Evolutionary conservation across 2,888 invertebrate species (phyloP), one percentile per base, ranked within the genome.

Genomic region (Strigamia crassipes): DNA sequence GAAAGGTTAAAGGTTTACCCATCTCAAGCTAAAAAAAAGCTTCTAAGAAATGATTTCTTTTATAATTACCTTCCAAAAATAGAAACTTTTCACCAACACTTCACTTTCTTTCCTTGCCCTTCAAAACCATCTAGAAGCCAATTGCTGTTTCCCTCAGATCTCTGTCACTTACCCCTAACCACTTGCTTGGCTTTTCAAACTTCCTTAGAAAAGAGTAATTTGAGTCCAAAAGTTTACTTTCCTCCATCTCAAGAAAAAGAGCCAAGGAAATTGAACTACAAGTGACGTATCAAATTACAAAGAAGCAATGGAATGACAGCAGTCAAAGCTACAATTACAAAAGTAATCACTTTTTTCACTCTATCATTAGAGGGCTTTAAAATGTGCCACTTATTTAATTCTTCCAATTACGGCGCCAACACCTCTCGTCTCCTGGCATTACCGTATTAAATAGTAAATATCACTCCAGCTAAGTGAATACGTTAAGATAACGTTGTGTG

Each of bases 41-140:
- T 61, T 61, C 18, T 10, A 61, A 61, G 61, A 61, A 61, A 61
- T 61, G 34, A 34, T 34, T 18, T 12, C 61, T 61, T 61, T 61
- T n/a, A 61, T 61, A 46, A 46, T 46, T 61, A 23, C 61, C n/a
- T 61, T 61, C 61, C 18, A 21, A 61, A 61, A 61, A 61, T 61
- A 61, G 51, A 51, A 51, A 5, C 4, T 34, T 6, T 34, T 34
- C 51, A 51, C 3, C 15, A n/a, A n/a, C 4, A 51, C 51, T 51
- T n/a, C 51, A n/a, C 15, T 51, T 51, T 51, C 13, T 51, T n/a
- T 51, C n/a, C n/a, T 9, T n/a, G n/a, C 51, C 51, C n/a, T n/a
- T n/a, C n/a, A 51, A 51, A 51, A 51, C 3, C 51, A n/a, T n/a
- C 51, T 51, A n/a, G 51, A 51, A 13, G n/a, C 51, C 23, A 13